A percentile compares a stretch with the other conserved stretches of the same genome.
phyloP scores from a whole-genome alignment of 2,113 vertebrate species.

The Pungitius pungitius region DNA sequence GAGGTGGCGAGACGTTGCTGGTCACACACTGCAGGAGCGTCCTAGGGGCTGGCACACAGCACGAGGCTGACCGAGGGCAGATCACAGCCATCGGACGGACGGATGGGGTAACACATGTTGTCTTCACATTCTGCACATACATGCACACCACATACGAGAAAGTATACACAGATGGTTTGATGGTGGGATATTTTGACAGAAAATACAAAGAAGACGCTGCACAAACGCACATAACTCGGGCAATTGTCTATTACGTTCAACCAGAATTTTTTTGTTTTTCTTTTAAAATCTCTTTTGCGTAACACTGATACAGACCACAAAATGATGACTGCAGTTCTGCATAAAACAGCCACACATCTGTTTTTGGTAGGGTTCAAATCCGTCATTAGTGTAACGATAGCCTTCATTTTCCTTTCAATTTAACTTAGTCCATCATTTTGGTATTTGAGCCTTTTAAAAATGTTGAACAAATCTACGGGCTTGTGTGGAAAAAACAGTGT shows the following conservation, averaged over 20 bases:
- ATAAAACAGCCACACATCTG: slow-evolving; percentile 36
- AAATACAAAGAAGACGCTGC: background rate
- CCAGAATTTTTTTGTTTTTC: background rate
- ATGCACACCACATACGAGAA: background rate
- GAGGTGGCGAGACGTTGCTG: slow-evolving; percentile 4
- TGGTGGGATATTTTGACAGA: background rate
- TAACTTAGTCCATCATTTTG: background rate
- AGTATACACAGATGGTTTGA: background rate
- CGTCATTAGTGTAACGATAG: slow-evolving; percentile 14
- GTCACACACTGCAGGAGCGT: slow-evolving; percentile 24
- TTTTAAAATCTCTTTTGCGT: background rate
- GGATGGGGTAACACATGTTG: slow-evolving; percentile 19
- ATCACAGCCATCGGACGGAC: slow-evolving; percentile 6
- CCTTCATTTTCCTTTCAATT: background rate
- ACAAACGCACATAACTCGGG: background rate
- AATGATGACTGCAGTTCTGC: slow-evolving; percentile 6
- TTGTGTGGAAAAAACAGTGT: background rate
- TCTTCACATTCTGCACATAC: slow-evolving; percentile 24
- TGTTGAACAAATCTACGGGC: background rate
- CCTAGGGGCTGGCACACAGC: background rate
- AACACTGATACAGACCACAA: background rate
- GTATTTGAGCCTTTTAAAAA: background rate
- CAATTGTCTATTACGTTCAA: background rate
- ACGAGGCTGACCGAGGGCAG: slow-evolving; percentile 11
- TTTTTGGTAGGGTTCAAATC: background rate